Evolutionary conservation across 2,797 vertebrate genomes (phyloP), one percentile per base, ranked within the genome.

Genomic region (Pempheris klunzingeri): DNA sequence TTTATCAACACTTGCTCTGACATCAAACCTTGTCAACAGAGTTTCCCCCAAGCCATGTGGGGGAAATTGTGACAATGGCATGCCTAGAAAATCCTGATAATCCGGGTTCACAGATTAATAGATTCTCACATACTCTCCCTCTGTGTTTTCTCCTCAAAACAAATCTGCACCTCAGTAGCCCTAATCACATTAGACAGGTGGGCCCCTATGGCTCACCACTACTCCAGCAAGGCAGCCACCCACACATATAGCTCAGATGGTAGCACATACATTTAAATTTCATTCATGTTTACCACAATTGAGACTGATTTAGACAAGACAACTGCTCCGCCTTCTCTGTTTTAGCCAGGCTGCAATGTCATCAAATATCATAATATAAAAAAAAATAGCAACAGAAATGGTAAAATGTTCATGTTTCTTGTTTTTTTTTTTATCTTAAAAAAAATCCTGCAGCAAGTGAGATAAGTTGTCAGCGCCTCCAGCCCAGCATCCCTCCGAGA

Each of bases 1-100:
- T 55, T 80, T 67, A 74, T 63, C 68, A 76, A 43, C 67, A 38
- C 53, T 69, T 72, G 46, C 71, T 77, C 57, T 88, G 80, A 87
- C 82, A 85, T 85, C 84, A 85, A 64, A 80, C 59, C 32, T 54
- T 13, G 59, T 73, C 72, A 73, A 54, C 18, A 73, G 34, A 60
- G 49, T 36, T 71, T 59, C 71, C 59, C 52, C 20, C 12, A 10
- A 67, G 77, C 50, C 34, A 59, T 41, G 26, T 14, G 47, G 50
- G 38, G 30, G 18, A 39, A 38, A 54, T 4, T 36, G 15, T 74
- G 50, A 34, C 12, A 59, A 12, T 41, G 26, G 52, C 17, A 30
- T 47, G 30, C 26, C 4, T 2, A 22, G 22, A 72, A 49, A 67
- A 46, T 43, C 10, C 28, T 52, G 5, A 36, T 60, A 3, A 22